Base-by-base conservation (phyloP, 2,797 vertebrate genomes). In the Philypnodon macrostomus region DNA sequence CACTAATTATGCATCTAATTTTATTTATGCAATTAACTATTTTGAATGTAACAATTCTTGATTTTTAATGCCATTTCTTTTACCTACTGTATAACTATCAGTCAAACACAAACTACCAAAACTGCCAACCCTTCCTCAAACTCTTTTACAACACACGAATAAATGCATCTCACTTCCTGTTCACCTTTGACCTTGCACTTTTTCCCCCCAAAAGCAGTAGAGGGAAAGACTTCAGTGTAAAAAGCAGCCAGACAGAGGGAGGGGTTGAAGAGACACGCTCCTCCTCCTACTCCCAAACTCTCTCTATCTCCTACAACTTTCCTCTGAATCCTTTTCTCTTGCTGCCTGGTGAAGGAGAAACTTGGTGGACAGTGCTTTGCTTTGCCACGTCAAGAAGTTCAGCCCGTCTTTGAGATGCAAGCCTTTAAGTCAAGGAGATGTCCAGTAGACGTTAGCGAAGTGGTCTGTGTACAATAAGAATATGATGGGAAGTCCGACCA, bases 361-460 rank as follows among this genome's bases (percentile, higher is more conserved):
- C 83, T 81, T 88, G 84, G 85, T 85, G 87, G 88, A 87, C 85
- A 87, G 86, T 89, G 74, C 72, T 85, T 82, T 89, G 75, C 73
- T 85, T 82, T 95, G 95, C 95, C 95, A 98, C 95, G 93, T 98
- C 93, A 88, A 93, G 92, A 88, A 89, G 2, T 91, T 89, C 89
- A 88, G 85, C 55, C 39, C 24, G 52, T 67, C 44, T 53, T 67
- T 49, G 24, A 37, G 26, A 10, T 30, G 16, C 29, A 16, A 26
- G 4, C 24, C 24, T 21, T 13, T 8, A 26, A 10, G 7, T 15
- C 40, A 7, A 29, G 26, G 29, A 12, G n/a, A n/a, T n/a, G n/a
- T n/a, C n/a, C n/a, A 16, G 4, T 27, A 27, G 1, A 14, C 8
- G 13, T 26, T 8, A 41, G 26, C 26, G 5, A 27, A 27, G 26